Percentiles rank a stretch among this genome's conserved stretches.
These are phyloP conservation scores for Mus minutoides DNA, from an alignment of 2,797 vertebrate genomes.

Conservation along the genomic window DNA sequence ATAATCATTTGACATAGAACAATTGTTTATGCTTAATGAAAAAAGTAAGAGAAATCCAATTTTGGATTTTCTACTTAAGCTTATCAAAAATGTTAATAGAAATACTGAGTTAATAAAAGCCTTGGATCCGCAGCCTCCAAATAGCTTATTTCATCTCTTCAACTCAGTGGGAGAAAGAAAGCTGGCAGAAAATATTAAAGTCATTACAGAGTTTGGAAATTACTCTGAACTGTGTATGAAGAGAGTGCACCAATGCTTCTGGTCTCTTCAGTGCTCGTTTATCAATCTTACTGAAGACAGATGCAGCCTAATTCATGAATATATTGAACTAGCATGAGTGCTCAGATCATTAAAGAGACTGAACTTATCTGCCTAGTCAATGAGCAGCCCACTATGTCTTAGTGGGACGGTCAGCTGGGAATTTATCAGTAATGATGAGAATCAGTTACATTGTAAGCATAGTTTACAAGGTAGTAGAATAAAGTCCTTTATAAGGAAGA, in stretches of 20 bases:
- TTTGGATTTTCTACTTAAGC: slow-evolving; percentile 54
- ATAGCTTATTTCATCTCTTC: slow-evolving; percentile 4
- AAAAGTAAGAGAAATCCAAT: slow-evolving; percentile 40
- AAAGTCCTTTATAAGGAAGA: neutral
- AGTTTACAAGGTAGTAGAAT: neutral
- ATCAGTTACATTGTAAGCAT: neutral
- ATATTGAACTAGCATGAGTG: slow-evolving; percentile 39
- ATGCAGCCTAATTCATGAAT: neutral
- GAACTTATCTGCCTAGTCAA: neutral
- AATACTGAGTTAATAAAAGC: slow-evolving; percentile 38
- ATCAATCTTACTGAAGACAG: slow-evolving; percentile 17
- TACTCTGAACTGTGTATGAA: neutral
- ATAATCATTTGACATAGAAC: slow-evolving; percentile 9
- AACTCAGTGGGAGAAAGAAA: slow-evolving; percentile 22
- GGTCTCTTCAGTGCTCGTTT: neutral
- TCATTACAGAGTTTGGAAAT: slow-evolving; percentile 37
- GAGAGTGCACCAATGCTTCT: neutral
- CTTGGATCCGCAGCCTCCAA: neutral
- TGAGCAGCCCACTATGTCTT: neutral
- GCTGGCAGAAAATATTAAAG: slow-evolving; percentile 27
- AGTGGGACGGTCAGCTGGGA: slow-evolving; percentile 15
- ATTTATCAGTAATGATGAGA: slow-evolving; percentile 46
- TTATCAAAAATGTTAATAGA: slow-evolving; percentile 40
- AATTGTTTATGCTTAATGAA: slow-evolving; percentile 8
- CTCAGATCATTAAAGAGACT: neutral